Base-by-base conservation (phyloP, 2,888 invertebrate species). In the Automeris io region DNA sequence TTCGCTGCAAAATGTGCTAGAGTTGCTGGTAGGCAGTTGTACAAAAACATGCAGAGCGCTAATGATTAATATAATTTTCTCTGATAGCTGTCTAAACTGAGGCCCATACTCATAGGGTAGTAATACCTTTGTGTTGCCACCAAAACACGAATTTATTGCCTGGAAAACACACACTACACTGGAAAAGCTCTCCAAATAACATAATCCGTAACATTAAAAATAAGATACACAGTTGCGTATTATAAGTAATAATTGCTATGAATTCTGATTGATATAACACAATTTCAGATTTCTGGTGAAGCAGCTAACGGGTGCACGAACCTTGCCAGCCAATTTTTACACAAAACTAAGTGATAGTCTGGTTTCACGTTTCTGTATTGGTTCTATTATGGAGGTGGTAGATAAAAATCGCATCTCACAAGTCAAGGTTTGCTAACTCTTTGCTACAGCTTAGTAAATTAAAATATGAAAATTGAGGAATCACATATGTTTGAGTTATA, bases 341-440 rank as follows among this genome's bases (percentile, higher is more conserved):
- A 91, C 90, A 57, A 96, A 96, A 88, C 91, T 97, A 37, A 91
- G 90, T 57, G 95, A 95, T 50, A 94, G 94, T 62, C 88, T 95
- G 58, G 92, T 92, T 66, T 95, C 95, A 5, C 90, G 95, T 49
- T 96, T 96, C 73, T 91, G 92, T 42, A 88, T 92, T 50, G 95
- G 96, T 37, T 90, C 95, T 61, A 90, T 93, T 62, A 90, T 98
- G 66, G 98, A 98, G 88, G 96, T 98, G 33, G 96, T 98, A 1
- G 97, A 98, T 78, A 98, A 98, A 77, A 96, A 95, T 86, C 91
- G 96, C 57, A 97, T 98, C 61, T 97, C 96, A 9, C 95, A 96
- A 82, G 94, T 96, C 50, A 92, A 92, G 74, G 85, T 85, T 44
- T 38, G 45, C n/a, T n/a, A 33, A 13, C 38, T 23, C 22, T 35